phyloP scores from a whole-genome alignment of 2,113 vertebrate genomes.

The Taurulus bubalis region DNA sequence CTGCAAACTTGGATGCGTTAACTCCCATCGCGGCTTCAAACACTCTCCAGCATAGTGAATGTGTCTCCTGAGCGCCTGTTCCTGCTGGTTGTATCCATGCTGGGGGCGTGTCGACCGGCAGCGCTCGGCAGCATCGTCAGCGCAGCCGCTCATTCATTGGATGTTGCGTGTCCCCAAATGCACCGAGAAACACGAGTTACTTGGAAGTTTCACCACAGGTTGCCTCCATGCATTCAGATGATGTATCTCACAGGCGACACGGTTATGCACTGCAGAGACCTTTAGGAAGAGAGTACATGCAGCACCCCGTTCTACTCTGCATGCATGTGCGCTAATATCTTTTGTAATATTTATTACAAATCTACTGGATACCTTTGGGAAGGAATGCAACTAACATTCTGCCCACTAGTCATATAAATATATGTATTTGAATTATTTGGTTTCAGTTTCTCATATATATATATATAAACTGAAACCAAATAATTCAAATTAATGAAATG shows the following conservation, averaged over 20 bases:
- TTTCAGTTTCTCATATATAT: neutral
- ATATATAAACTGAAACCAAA: neutral
- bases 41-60: constrained; percentile 77
- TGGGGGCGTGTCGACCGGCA: constrained; percentile 84
- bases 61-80: constrained; percentile 78
- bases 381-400: neutral
- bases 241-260: constrained; percentile 17
- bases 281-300: neutral
- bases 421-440: too few relatives aligned
- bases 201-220: constrained; percentile 74
- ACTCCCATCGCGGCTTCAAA: constrained; percentile 82
- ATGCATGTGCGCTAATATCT: neutral
- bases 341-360: neutral
- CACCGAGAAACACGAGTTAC: constrained; percentile 51
- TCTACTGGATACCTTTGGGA: neutral
- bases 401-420: neutral
- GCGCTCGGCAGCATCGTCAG: constrained; percentile 76
- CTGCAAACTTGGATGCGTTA: constrained; percentile 78
- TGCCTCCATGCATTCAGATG: constrained; percentile 46
- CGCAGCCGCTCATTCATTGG: constrained; percentile 78
- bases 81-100: constrained; percentile 84
- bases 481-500: neutral
- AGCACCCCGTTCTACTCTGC: neutral
- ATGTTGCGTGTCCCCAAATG: constrained; percentile 72
- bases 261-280: neutral